phyloP scores from a whole-genome alignment of 2,888 invertebrate genomes.

The Tetheella fluctuosa region DNA sequence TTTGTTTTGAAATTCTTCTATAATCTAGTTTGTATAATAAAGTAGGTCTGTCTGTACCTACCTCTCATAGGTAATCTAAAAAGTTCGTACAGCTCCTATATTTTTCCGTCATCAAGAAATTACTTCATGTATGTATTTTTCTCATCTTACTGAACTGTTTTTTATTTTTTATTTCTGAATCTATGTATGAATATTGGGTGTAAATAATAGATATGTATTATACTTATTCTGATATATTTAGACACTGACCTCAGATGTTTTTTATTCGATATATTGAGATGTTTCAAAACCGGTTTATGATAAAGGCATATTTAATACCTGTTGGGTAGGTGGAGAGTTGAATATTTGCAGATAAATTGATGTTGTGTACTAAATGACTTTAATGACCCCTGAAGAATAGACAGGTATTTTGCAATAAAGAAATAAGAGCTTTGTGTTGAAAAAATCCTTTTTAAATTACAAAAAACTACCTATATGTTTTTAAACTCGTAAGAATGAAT shows the following conservation, averaged over 20 bases:
- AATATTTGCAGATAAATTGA: not conserved
- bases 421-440: too few relatives aligned
- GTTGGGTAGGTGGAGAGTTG: not conserved
- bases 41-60: too few relatives aligned
- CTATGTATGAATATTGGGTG: not conserved
- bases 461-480: not conserved
- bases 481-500: not conserved
- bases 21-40: too few relatives aligned
- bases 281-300: not conserved
- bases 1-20: too few relatives aligned
- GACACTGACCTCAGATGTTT: conserved; percentile 2
- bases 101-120: not conserved
- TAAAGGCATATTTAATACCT: not conserved
- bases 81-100: not conserved
- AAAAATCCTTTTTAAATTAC: too few relatives aligned
- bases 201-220: not conserved
- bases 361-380: not conserved
- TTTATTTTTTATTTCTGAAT: not conserved
- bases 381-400: not conserved
- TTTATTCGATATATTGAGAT: conserved; percentile 5
- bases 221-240: not conserved
- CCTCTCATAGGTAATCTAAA: too few relatives aligned
- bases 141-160: too few relatives aligned
- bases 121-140: too few relatives aligned
- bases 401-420: not conserved